Base-by-base conservation (phyloP, 2,797 vertebrate species). In the Etheostoma nigrum region DNA sequence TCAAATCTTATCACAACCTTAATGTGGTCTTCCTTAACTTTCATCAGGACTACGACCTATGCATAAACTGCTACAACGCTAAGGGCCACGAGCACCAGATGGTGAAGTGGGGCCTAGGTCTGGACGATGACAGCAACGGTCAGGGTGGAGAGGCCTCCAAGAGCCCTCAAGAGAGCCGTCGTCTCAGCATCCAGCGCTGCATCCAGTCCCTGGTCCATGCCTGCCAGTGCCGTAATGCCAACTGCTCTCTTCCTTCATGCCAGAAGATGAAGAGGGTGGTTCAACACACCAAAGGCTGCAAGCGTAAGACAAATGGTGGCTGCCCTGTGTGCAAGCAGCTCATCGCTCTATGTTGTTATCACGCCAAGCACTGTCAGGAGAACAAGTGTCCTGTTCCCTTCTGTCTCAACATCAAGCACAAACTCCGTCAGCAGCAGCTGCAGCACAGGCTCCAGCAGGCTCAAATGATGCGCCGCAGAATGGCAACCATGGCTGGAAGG, bases 221-320 rank as follows among this genome's bases (percentile, higher is more conserved):
- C 72, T 99, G 98, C 89, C 98, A 99, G 93, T 99, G 98, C 88
- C 97, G 97, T 94, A 99, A 99, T 1, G 98, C 98, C 92, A 99
- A 99, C 95, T 99, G 98, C 94, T 98, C 97, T 0, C 85, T 98
- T 90, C 97, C 98, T 0, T 99, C 98, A 74, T 99, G 98, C 92
- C 98, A 99, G 96, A 99, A 99, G 95, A 99, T 99, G 98, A 99
- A 99, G 93, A 95, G 98, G 71, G 97, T 99, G 48, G 98, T 99
- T 70, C 98, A 99, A 91, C 98, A 99, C 94, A 99, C 98, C 89
- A 99, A 99, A 91, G 97, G 97, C 89, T 99, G 98, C 95, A 99
- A 99, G 92, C 97, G 97, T 93, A 99, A 99, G 95, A 99, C 98
- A 91, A 99, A 99, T 0, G 98, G 98, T 0, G 97, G 98, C 89